Conservation (phyloP, 2,113 vertebrate genomes). For the Antennarius striatus region DNA sequence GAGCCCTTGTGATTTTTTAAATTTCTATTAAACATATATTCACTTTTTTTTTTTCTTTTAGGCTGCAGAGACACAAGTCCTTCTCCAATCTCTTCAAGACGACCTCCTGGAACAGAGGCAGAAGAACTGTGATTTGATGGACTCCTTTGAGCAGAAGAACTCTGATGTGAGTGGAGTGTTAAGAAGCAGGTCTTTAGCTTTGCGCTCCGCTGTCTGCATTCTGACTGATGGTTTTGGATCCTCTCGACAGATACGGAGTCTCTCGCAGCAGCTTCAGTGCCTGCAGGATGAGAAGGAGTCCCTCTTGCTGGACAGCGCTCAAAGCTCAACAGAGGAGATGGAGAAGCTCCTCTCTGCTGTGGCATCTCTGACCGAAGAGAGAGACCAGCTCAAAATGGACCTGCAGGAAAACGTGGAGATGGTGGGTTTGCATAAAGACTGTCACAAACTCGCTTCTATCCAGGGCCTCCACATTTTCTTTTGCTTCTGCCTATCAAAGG, state of each 20-base stretch:
- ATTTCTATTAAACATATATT: background rate
- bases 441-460: too few relatives aligned
- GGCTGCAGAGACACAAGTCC: constrained; percentile 11
- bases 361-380: constrained; percentile 41
- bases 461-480: too few relatives aligned
- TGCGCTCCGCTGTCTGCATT: background rate
- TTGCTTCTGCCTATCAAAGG: too few relatives aligned
- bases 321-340: constrained; percentile 28
- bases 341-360: constrained; percentile 34
- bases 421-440: constrained; percentile 23
- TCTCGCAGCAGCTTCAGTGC: constrained; percentile 44
- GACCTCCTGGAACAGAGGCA: constrained; percentile 30
- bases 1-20: too few relatives aligned
- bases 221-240: background rate
- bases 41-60: background rate
- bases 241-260: constrained; percentile 9
- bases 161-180: constrained; percentile 15
- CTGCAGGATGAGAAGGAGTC: constrained; percentile 31
- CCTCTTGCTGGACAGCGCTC: background rate
- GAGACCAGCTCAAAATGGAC: constrained; percentile 63
- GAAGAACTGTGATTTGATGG: background rate
- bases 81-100: constrained; percentile 20
- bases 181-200: too few relatives aligned
- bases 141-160: constrained; percentile 27
- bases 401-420: constrained; percentile 65